Evolutionary conservation across 2,113 vertebrate genomes (phyloP).

Genomic region (Tylochromis polylepis): DNA sequence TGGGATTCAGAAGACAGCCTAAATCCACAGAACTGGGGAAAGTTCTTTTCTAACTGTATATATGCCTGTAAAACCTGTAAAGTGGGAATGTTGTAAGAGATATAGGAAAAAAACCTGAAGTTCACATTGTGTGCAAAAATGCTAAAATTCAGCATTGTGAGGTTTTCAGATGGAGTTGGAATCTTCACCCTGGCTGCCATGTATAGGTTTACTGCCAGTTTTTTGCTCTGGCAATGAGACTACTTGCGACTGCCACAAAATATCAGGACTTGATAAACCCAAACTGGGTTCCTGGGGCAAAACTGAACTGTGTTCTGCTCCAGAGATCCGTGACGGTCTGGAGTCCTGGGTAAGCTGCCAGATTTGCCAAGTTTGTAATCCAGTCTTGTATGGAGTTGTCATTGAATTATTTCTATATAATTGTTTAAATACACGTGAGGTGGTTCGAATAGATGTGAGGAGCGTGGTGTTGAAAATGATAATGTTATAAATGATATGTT

Average conservation of each 20-base stretch:
- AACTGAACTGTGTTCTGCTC: background rate
- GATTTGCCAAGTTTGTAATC: background rate
- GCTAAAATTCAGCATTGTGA: background rate
- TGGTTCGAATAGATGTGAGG: background rate
- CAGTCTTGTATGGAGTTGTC: background rate
- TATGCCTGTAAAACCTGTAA: background rate
- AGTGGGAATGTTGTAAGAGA: background rate
- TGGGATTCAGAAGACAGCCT: background rate
- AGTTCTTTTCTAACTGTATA: background rate
- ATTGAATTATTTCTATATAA: background rate
- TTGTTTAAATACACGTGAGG: background rate
- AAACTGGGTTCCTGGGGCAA: background rate
- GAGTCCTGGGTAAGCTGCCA: background rate
- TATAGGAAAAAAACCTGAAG: background rate
- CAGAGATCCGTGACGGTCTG: background rate
- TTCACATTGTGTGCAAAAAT: background rate
- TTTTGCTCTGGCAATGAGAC: background rate
- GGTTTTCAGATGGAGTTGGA: background rate
- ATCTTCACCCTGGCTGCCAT: background rate
- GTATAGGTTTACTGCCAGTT: background rate
- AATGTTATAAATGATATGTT: background rate
- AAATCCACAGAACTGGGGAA: background rate
- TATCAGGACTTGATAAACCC: background rate
- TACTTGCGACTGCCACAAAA: background rate
- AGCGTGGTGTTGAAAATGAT: background rate